Percentiles rank a stretch among this genome's conserved stretches.
Conservation (phyloP, 1,140 invertebrate species). For the Theocolax elegans region DNA sequence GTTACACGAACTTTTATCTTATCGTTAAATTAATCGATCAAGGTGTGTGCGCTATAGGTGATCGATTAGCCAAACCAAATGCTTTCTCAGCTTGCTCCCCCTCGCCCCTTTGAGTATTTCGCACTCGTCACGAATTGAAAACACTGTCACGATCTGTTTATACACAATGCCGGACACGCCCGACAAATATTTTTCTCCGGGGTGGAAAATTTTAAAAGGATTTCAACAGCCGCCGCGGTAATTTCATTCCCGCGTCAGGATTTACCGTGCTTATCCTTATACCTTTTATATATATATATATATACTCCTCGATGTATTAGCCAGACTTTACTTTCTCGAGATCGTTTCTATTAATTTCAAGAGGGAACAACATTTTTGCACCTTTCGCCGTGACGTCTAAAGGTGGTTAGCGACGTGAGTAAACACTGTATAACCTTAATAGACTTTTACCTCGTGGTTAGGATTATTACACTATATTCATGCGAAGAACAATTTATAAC, state of each 20-base stretch:
- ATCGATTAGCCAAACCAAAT: slow-evolving; percentile 32
- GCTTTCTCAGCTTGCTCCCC: slow-evolving; percentile 37
- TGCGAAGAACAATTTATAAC: too few species aligned
- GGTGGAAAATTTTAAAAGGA: slow-evolving; percentile 55
- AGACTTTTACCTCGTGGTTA: too few species aligned
- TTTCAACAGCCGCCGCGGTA: slow-evolving; percentile 51
- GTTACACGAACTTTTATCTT: too few species aligned
- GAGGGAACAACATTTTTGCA: slow-evolving; percentile 20
- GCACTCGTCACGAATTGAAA: slow-evolving; percentile 48
- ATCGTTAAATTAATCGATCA: too few species aligned
- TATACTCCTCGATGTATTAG: too few species aligned
- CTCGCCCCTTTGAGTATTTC: slow-evolving; percentile 10
- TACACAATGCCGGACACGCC: slow-evolving; percentile 62
- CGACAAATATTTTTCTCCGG: slow-evolving; percentile 65
- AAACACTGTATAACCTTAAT: too few species aligned
- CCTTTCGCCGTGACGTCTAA: background rate
- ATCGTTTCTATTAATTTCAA: slow-evolving; percentile 9
- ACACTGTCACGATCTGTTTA: slow-evolving; percentile 61
- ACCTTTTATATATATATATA: too few species aligned
- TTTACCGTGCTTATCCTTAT: slow-evolving; percentile 52
- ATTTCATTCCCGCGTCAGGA: slow-evolving; percentile 55
- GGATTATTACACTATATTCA: too few species aligned
- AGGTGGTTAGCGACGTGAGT: too few species aligned
- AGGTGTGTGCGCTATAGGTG: too few species aligned
- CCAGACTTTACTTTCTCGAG: background rate